Conservation (phyloP, 2,888 invertebrate species). For the Ganaspis brasiliensis region DNA sequence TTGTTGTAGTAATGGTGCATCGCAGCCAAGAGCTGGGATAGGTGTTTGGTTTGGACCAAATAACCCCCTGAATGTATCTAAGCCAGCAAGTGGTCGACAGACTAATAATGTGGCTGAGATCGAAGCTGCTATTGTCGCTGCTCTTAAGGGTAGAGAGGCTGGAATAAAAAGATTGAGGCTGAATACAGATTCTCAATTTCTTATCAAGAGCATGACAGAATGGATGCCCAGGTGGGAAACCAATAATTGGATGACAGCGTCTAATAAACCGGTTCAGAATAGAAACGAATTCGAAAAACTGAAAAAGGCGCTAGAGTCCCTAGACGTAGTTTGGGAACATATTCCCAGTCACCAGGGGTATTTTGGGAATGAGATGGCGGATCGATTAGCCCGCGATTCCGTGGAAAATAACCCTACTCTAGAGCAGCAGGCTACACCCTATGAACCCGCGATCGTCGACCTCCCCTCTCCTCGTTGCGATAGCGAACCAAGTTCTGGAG, state of each 20-base stretch:
- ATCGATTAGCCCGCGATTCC: too few relatives aligned
- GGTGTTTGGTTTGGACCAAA: too few relatives aligned
- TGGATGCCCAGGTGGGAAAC: constrained; percentile 94
- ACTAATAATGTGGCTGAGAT: constrained; percentile 98
- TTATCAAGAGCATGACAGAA: constrained; percentile 90
- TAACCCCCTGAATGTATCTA: constrained; percentile 88
- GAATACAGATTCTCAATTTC: constrained; percentile 93
- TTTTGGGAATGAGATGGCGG: constrained; percentile 1
- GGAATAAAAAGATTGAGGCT: constrained; percentile 80
- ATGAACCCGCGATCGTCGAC: too few relatives aligned
- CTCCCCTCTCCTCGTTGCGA: too few relatives aligned
- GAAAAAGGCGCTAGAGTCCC: constrained; percentile 83
- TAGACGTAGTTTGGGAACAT: constrained; percentile 77
- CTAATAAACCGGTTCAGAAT: constrained; percentile 92
- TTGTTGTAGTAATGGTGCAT: too few relatives aligned
- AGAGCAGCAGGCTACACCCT: too few relatives aligned
- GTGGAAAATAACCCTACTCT: too few relatives aligned
- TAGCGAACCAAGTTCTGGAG: too few relatives aligned
- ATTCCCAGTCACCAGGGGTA: neutral
- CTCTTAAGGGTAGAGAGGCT: constrained; percentile 88
- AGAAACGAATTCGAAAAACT: constrained; percentile 89
- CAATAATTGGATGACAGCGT: constrained; percentile 90
- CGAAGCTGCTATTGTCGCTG: constrained; percentile 90
- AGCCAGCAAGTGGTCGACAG: constrained; percentile 89
- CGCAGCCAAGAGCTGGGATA: too few relatives aligned